Base-by-base conservation (phyloP, 1,140 invertebrate genomes). In the Pararge aegeria region DNA sequence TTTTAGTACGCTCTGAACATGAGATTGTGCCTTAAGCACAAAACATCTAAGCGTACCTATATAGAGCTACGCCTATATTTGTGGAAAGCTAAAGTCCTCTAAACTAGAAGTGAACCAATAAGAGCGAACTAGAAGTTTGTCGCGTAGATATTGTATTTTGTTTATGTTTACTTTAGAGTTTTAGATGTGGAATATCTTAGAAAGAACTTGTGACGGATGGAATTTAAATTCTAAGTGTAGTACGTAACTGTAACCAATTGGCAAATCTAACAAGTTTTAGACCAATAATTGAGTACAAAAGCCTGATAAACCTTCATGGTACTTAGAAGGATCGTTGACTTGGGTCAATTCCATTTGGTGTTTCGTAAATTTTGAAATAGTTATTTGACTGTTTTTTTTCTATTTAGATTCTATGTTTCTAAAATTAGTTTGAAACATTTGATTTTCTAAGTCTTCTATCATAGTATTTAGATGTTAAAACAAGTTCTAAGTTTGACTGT, bases 361-460 rank as follows among this genome's bases (percentile, higher is more conserved):
- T 34, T 34, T 10, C 30, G 30, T 34, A 34, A 10, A 34, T 12
- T 34, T 34, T 12, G 0, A 34, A 12, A 34, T 0, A 12, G 18
- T 16, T 61, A 66, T 40, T 27, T 57, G 50, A 59, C 18, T 37
- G n/a, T n/a, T n/a, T n/a, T n/a, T n/a, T 37, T 19, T 29, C 60
- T 64, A 21, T 34, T 34, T 34, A 34, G 30, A 27, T 34, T 34
- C 4, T 12, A 12, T 34, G 30, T 34, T 34, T 34, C 10, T 34
- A n/a, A 12, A 3, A 12, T 10, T 34, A 10, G 7, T 34, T 7
- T 9, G 10, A 12, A 12, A 10, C 10, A 30, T 10, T 4, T 30
- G 29, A 7, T 7, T 30, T 34, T 34, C 1, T 34, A 34, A 1
- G n/a, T 34, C 30, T 34, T 34, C 9, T 34, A 12, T 10, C 1